These are phyloP conservation scores for Otolemur crassicaudatus DNA, from an alignment of 2,797 vertebrate genomes.

Conservation along the genomic window DNA sequence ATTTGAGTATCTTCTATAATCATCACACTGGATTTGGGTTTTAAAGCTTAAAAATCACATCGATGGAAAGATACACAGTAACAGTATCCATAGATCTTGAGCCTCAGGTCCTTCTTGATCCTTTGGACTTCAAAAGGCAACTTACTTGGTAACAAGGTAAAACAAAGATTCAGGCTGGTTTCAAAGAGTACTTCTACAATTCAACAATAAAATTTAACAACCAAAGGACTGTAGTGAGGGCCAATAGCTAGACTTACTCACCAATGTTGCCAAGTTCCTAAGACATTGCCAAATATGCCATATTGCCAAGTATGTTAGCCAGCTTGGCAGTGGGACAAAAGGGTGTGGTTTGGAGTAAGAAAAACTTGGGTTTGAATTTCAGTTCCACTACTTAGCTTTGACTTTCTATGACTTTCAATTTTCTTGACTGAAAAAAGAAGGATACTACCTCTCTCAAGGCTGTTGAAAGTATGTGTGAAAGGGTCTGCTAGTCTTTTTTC, in stretches of 20 bases:
- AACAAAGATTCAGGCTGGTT: conserved; percentile 28
- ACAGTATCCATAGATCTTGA: neutral
- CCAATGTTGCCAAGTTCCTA: conserved; percentile 36
- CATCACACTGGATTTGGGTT: neutral
- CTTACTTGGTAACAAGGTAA: conserved; percentile 1
- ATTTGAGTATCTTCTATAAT: neutral
- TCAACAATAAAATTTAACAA: conserved; percentile 46
- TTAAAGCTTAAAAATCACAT: conserved; percentile 4
- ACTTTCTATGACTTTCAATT: conserved; percentile 42
- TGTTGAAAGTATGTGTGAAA: neutral
- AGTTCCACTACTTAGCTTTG: neutral
- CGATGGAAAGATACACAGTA: neutral
- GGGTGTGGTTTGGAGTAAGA: conserved; percentile 20
- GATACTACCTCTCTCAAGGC: neutral
- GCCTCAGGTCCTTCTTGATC: neutral
- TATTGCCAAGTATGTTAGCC: conserved; percentile 68
- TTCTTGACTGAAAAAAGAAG: conserved; percentile 38
- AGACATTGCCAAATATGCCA: conserved; percentile 7
- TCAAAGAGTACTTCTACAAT: conserved; percentile 52
- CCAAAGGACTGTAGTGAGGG: neutral
- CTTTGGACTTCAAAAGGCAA: conserved; percentile 7
- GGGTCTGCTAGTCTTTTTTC: neutral
- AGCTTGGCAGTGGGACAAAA: conserved; percentile 52
- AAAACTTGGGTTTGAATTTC: conserved; percentile 56
- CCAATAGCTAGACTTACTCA: conserved; percentile 17